These are phyloP conservation scores for Xanthorhoe spadicearia DNA, from an alignment of 2,888 invertebrate species.

Conservation along the genomic window DNA sequence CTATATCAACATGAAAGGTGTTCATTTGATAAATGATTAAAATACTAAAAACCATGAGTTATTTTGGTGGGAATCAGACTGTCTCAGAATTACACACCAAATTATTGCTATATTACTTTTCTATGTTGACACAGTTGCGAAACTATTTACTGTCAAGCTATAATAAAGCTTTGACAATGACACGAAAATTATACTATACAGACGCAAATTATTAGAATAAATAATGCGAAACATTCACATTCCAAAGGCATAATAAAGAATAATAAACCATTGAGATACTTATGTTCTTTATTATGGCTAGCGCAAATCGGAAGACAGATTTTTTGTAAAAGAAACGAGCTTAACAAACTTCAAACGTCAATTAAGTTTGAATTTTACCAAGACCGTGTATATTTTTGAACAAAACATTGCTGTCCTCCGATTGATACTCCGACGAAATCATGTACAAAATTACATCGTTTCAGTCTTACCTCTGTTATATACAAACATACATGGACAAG, in stretches of 20 bases:
- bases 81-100: slow-evolving; percentile 6
- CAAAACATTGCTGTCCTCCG: slow-evolving; percentile 10
- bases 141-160: slow-evolving; percentile 44
- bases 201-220: slow-evolving; percentile 36
- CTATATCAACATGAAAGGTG: slow-evolving; percentile 11
- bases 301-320: not conserved
- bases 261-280: slow-evolving; percentile 1
- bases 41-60: slow-evolving; percentile 5
- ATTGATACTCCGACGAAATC: slow-evolving; percentile 34
- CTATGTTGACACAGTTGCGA: slow-evolving; percentile 23
- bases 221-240: slow-evolving; percentile 23
- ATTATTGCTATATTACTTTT: slow-evolving; percentile 5
- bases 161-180: slow-evolving; percentile 37
- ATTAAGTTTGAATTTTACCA: not conserved
- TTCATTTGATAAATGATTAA: not conserved
- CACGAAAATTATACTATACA: slow-evolving; percentile 30
- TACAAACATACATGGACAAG: slow-evolving; percentile 75
- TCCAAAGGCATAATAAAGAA: slow-evolving; percentile 7
- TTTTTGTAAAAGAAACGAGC: not conserved
- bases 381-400: slow-evolving; percentile 1
- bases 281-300: slow-evolving; percentile 9
- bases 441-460: slow-evolving; percentile 51
- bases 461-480: slow-evolving; percentile 81
- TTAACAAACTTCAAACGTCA: not conserved
- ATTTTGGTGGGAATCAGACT: slow-evolving; percentile 1